A percentile compares a stretch with the other conserved stretches of the same genome.
Conservation (phyloP, 2,113 vertebrate genomes). For the Chiloscyllium plagiosum region DNA sequence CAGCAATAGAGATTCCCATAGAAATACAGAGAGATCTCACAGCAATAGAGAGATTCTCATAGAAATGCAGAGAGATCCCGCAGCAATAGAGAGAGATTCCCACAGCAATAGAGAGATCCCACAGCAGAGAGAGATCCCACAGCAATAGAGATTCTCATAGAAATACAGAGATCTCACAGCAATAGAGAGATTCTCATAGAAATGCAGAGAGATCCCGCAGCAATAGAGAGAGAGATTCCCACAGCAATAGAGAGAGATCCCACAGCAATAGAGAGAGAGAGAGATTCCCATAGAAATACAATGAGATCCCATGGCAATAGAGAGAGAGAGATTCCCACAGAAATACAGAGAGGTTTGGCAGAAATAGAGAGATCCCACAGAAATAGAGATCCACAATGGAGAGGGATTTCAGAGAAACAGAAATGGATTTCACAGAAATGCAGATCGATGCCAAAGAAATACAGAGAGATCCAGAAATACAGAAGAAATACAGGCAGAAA, state of each 20-base stretch:
- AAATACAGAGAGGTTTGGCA: too few relatives aligned
- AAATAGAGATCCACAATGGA: not conserved
- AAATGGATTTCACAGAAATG: not conserved
- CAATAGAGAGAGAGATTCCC: not conserved
- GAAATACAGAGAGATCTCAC: not conserved
- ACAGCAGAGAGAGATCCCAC: too few relatives aligned
- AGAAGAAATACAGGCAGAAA: not conserved
- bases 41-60: slow-evolving; percentile 13
- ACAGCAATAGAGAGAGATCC: not conserved
- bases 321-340: not conserved
- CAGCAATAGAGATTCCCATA: not conserved
- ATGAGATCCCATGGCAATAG: not conserved
- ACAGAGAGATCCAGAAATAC: not conserved
- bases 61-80: not conserved
- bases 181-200: not conserved
- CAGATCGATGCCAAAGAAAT: not conserved
- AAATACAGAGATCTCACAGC: not conserved
- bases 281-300: slow-evolving; percentile 24
- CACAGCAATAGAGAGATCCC: not conserved
- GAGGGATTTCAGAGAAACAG: not conserved
- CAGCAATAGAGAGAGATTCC: not conserved
- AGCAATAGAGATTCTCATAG: not conserved
- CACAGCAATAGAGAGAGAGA: not conserved
- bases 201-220: not conserved
- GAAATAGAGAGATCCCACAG: not conserved